Conservation (phyloP, 2,113 vertebrate genomes). For the Uria aalge region DNA sequence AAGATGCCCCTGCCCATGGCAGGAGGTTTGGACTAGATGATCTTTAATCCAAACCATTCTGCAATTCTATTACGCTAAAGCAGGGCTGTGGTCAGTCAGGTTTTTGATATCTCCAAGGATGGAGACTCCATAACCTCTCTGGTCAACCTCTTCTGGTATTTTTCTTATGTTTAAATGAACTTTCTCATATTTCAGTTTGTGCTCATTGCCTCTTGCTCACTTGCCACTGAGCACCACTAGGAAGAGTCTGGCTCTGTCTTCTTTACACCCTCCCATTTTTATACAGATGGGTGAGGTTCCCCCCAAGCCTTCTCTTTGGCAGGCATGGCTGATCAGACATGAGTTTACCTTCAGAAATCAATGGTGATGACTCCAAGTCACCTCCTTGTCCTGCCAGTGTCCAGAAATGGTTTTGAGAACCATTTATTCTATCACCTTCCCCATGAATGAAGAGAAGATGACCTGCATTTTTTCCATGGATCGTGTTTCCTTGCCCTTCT, state of each 20-base stretch:
- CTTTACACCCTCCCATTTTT: not conserved
- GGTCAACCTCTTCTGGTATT: not conserved
- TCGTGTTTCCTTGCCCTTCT: not conserved
- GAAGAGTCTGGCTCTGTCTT: not conserved
- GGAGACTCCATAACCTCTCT: not conserved
- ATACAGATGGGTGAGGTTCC: not conserved
- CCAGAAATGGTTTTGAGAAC: not conserved
- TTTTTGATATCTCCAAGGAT: not conserved
- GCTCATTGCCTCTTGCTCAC: not conserved
- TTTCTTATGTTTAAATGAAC: not conserved
- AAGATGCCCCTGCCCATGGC: not conserved
- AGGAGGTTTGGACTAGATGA: not conserved
- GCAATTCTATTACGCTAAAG: not conserved
- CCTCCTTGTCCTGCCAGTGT: not conserved
- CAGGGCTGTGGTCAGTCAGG: not conserved
- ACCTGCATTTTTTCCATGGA: not conserved
- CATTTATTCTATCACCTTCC: not conserved
- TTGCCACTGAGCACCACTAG: no score
- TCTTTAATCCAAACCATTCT: not conserved
- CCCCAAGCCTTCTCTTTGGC: not conserved
- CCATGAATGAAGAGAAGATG: not conserved
- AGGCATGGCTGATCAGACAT: not conserved
- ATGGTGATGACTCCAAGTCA: not conserved
- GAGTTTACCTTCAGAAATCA: not conserved
- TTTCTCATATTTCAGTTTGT: not conserved